Conservation (phyloP, 2,888 invertebrate species). For the Ophioninae sp. region DNA sequence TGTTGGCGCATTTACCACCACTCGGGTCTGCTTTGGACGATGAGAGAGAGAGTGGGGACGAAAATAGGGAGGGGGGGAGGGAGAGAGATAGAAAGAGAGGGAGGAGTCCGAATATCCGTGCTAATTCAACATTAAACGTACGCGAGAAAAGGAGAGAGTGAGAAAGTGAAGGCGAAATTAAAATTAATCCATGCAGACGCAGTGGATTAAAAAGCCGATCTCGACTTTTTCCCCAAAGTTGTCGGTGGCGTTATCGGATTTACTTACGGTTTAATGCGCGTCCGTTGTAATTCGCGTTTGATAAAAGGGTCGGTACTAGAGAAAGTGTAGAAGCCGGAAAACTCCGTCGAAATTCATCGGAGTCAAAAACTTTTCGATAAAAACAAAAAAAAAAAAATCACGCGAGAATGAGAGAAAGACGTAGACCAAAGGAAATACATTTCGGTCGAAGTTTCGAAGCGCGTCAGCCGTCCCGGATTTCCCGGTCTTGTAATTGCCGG, state of each 20-base stretch:
- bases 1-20: slow-evolving; percentile 27
- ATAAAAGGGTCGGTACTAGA: background rate
- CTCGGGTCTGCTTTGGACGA: background rate
- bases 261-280: slow-evolving; percentile 31
- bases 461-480: slow-evolving; percentile 38
- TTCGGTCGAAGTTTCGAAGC: background rate
- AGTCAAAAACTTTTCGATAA: background rate
- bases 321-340: background rate
- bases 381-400: slow-evolving; percentile 3
- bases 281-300: slow-evolving; percentile 14
- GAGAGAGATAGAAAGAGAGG: background rate
- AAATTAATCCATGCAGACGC: slow-evolving; percentile 48
- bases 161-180: background rate
- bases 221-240: slow-evolving; percentile 24
- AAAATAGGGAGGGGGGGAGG: background rate
- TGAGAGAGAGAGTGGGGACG: too few relatives aligned
- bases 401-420: background rate
- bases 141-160: slow-evolving; percentile 26
- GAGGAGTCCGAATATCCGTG: slow-evolving; percentile 23
- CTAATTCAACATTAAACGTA: slow-evolving; percentile 56
- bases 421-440: background rate
- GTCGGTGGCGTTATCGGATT: slow-evolving; percentile 38
- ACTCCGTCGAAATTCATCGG: slow-evolving; percentile 16
- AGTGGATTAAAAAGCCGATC: slow-evolving; percentile 18
- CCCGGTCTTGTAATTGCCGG: slow-evolving; percentile 36